Conservation (phyloP, 2,113 vertebrate genomes). For the Pholis gunnellus region DNA sequence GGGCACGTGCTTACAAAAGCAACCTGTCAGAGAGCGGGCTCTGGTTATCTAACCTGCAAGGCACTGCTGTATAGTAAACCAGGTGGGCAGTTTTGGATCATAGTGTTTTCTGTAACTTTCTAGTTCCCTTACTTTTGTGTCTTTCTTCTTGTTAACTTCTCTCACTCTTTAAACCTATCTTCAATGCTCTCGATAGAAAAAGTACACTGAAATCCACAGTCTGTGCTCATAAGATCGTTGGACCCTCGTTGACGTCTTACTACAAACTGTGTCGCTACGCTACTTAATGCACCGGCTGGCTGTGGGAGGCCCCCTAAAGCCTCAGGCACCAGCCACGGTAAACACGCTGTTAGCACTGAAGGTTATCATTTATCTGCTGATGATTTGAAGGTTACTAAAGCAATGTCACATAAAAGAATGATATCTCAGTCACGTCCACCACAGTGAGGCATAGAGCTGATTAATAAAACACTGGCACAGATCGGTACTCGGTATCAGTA, state of each 20-base stretch:
- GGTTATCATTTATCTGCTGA: constrained; percentile 11
- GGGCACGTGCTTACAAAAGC: constrained; percentile 53
- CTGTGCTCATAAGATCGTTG: not conserved
- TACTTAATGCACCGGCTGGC: not conserved
- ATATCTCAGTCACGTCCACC: not conserved
- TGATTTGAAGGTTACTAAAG: not conserved
- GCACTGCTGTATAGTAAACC: constrained; percentile 26
- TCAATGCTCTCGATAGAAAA: not conserved
- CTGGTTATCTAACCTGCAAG: constrained; percentile 40
- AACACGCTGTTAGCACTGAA: constrained; percentile 1
- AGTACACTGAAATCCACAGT: not conserved
- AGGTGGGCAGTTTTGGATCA: not conserved
- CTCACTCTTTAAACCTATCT: not conserved
- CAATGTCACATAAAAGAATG: not conserved
- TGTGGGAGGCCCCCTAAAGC: constrained; percentile 25
- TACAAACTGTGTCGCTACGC: not conserved
- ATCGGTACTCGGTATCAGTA: not conserved
- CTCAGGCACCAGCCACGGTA: constrained; percentile 6
- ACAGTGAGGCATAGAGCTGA: not conserved
- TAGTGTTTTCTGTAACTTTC: not conserved
- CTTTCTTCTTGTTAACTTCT: not conserved
- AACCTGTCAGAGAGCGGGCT: constrained; percentile 53
- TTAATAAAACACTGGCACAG: not conserved
- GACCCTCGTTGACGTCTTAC: constrained; percentile 18
- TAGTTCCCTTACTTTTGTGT: not conserved